Percentiles rank a stretch among this genome's conserved stretches.
phyloP scores from a whole-genome alignment of 2,113 vertebrate genomes.

The Hemichromis elongatus region DNA sequence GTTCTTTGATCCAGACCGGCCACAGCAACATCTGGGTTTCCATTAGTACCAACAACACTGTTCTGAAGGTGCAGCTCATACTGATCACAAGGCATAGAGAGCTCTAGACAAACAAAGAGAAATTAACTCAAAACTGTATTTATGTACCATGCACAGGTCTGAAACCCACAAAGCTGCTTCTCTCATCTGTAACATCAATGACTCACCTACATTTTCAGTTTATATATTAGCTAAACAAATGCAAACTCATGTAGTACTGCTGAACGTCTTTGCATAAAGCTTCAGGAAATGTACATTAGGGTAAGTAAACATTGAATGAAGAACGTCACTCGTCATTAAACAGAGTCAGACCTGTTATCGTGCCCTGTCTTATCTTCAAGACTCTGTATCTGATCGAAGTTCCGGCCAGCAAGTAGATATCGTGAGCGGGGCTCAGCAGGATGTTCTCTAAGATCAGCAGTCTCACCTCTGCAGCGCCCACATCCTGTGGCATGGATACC shows the following conservation, averaged over 20 bases:
- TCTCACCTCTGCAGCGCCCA: slow-evolving; percentile 87
- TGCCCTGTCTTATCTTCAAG: slow-evolving; percentile 92
- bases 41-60: slow-evolving; percentile 59
- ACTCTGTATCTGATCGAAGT: slow-evolving; percentile 88
- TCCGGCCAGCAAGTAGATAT: slow-evolving; percentile 88
- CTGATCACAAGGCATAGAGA: slow-evolving; percentile 88
- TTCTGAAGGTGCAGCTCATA: slow-evolving; percentile 91
- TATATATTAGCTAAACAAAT: not conserved
- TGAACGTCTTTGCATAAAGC: not conserved
- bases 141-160: not conserved
- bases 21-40: slow-evolving; percentile 65
- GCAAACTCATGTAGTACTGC: not conserved
- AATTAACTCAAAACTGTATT: not conserved
- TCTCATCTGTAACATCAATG: not conserved
- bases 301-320: not conserved
- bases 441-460: slow-evolving; percentile 96
- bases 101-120: slow-evolving; percentile 66
- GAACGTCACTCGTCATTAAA: not conserved
- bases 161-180: not conserved
- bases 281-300: not conserved
- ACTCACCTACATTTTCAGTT: not conserved
- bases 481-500: slow-evolving; percentile 75
- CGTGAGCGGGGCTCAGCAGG: slow-evolving; percentile 85
- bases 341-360: slow-evolving; percentile 81
- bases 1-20: slow-evolving; percentile 78